Base-by-base conservation (phyloP, 2,113 vertebrate genomes). In the Sceloporus tristichus region DNA sequence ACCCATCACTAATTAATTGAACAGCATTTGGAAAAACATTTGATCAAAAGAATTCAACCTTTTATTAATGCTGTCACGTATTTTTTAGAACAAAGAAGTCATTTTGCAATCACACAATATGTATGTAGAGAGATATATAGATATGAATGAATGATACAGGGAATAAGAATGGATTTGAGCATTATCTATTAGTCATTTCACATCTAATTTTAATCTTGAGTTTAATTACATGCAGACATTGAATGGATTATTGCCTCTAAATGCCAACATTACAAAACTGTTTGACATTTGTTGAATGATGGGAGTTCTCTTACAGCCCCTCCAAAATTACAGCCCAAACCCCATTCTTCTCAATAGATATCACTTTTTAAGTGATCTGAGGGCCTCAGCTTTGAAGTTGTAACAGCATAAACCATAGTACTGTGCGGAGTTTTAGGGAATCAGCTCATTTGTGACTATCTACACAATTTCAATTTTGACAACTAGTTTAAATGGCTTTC, bases 271-370 rank as follows among this genome's bases (percentile, higher is more conserved):
- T 79, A 83, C 87, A 78, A 87, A 92, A 81, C 0, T 2, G 10
- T 78, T 25, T 94, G 91, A 87, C 85, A 93, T 84, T 93, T 93
- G 90, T 90, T 94, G 85, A 91, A n/a, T 40, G 88, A 91, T 54
- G 92, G 88, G 91, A 88, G 88, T 89, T 89, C 90, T 92, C 56
- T 85, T 88, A 95, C 83, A 82, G 91, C 87, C 91, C 89, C 76
- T 34, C 48, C 8, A 78, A 40, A 9, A 14, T 40, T 77, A 21
- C 2, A 65, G 23, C 25, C 74, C 25, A 48, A 38, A 66, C 7
- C 27, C 27, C 16, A 78, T 48, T 66, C 27, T 2, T 86, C 77
- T 78, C 38, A 78, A 2, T 66, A 40, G 54, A 48, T 76, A 25
- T 65, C 42, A 18, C 48, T 10, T 65, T 76, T 34, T 34, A 77